Percentiles rank a stretch among this genome's conserved stretches.
Evolutionary conservation across 2,888 invertebrate genomes (phyloP).

Genomic region (Hofmannophila pseudospretella): DNA sequence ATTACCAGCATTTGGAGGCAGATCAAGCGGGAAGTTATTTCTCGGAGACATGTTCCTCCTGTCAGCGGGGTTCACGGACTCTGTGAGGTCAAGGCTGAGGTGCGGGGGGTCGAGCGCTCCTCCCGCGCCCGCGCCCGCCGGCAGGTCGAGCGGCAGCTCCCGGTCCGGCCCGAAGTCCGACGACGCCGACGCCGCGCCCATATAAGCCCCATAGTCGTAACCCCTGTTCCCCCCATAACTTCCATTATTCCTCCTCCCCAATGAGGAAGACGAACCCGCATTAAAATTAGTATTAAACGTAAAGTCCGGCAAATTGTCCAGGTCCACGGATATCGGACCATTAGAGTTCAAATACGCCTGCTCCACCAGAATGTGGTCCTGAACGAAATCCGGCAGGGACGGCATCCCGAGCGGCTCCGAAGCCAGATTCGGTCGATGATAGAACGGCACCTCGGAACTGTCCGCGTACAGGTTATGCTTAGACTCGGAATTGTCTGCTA

Average conservation of each 20-base stretch:
- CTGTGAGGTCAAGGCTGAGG: slow-evolving; percentile 64
- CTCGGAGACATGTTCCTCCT: slow-evolving; percentile 64
- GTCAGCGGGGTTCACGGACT: slow-evolving; percentile 66
- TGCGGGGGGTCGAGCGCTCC: slow-evolving; percentile 59
- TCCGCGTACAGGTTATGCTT: slow-evolving; percentile 70
- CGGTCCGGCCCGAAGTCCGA: slow-evolving; percentile 40
- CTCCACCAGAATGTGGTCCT: slow-evolving; percentile 91
- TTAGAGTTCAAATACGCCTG: slow-evolving; percentile 82
- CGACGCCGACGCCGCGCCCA: slow-evolving; percentile 50
- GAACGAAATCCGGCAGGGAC: slow-evolving; percentile 91
- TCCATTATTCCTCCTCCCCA: slow-evolving; percentile 52
- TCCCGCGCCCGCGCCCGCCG: slow-evolving; percentile 50
- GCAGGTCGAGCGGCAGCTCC: slow-evolving; percentile 57
- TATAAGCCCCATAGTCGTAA: slow-evolving; percentile 57
- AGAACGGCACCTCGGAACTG: slow-evolving; percentile 54
- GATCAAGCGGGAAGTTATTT: slow-evolving; percentile 63
- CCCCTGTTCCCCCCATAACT: slow-evolving; percentile 45
- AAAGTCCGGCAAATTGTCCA: slow-evolving; percentile 84
- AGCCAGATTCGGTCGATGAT: slow-evolving; percentile 63
- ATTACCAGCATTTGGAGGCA: slow-evolving; percentile 67
- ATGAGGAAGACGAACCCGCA: slow-evolving; percentile 55
- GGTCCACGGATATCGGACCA: slow-evolving; percentile 74
- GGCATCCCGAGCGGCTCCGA: slow-evolving; percentile 76
- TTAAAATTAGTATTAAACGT: slow-evolving; percentile 76
- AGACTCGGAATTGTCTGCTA: slow-evolving; percentile 67